These are phyloP conservation scores for Dissostichus mawsoni DNA, from an alignment of 2,113 vertebrate genomes.

Conservation along the genomic window DNA sequence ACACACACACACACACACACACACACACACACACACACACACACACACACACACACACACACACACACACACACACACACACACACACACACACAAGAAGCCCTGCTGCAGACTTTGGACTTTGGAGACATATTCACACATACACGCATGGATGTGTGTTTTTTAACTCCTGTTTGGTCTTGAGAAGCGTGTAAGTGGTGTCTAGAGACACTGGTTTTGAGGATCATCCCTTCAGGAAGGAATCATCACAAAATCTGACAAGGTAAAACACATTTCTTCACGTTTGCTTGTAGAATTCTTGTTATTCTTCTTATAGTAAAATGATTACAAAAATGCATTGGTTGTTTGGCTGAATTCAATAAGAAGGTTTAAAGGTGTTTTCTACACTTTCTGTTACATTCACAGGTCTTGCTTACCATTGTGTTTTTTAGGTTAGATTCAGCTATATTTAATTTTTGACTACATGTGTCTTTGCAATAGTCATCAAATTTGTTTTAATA, in stretches of 20 bases:
- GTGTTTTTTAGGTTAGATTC: background rate
- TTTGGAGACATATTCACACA: too few species aligned
- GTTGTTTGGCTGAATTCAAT: too few species aligned
- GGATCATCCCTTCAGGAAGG: slow-evolving; percentile 7
- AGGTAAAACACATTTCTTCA: slow-evolving; percentile 52
- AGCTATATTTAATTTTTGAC: background rate
- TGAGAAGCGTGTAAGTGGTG: slow-evolving; percentile 27
- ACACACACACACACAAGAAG: slow-evolving; percentile 2
- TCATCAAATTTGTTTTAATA: background rate
- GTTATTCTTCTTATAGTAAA: background rate
- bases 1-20: background rate
- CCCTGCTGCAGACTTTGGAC: too few species aligned
- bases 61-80: slow-evolving; percentile 1
- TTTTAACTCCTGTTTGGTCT: slow-evolving; percentile 34
- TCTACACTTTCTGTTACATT: background rate
- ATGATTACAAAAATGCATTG: background rate
- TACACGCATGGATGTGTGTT: background rate
- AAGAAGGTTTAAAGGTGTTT: too few species aligned
- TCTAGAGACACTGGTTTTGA: slow-evolving; percentile 8
- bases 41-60: background rate
- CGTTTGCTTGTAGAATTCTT: background rate
- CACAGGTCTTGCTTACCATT: background rate
- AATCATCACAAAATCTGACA: slow-evolving; percentile 17
- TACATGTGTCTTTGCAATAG: background rate
- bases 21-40: background rate